These are phyloP conservation scores for Anomalospiza imberbis DNA, from an alignment of 2,797 vertebrate species.

Conservation along the genomic window DNA sequence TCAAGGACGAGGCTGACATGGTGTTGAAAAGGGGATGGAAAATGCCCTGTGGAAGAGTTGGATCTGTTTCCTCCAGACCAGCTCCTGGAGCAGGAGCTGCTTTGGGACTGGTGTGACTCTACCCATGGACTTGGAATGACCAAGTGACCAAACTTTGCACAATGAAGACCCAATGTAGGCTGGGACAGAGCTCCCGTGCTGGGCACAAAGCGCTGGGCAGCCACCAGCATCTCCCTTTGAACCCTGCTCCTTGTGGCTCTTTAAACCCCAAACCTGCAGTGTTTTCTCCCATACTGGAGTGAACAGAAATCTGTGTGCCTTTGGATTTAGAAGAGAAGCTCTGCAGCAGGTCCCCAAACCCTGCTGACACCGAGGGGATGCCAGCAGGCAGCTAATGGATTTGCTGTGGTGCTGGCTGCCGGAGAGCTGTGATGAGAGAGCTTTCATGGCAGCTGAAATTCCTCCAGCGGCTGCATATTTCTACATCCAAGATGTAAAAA, in stretches of 20 bases:
- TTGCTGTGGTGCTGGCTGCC: background rate
- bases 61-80: background rate
- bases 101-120: background rate
- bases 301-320: background rate
- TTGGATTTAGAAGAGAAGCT: background rate
- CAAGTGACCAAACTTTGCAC: background rate
- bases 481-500: background rate
- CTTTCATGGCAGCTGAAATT: conserved; percentile 46
- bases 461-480: conserved; percentile 3
- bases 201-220: background rate
- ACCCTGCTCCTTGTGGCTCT: background rate
- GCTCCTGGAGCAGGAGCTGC: background rate
- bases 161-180: accelerated
- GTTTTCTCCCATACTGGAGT: accelerated
- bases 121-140: background rate
- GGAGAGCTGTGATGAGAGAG: conserved; percentile 13
- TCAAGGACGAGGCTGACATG: background rate
- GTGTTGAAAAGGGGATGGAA: background rate
- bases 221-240: background rate
- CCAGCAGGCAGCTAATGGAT: conserved; percentile 47
- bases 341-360: background rate
- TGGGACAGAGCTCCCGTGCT: background rate
- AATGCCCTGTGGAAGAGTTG: background rate
- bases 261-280: background rate
- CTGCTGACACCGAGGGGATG: background rate